A percentile compares a stretch with the other conserved stretches of the same genome.
These are phyloP conservation scores for Eueides isabella DNA, from an alignment of 1,140 invertebrate genomes.

Conservation along the genomic window DNA sequence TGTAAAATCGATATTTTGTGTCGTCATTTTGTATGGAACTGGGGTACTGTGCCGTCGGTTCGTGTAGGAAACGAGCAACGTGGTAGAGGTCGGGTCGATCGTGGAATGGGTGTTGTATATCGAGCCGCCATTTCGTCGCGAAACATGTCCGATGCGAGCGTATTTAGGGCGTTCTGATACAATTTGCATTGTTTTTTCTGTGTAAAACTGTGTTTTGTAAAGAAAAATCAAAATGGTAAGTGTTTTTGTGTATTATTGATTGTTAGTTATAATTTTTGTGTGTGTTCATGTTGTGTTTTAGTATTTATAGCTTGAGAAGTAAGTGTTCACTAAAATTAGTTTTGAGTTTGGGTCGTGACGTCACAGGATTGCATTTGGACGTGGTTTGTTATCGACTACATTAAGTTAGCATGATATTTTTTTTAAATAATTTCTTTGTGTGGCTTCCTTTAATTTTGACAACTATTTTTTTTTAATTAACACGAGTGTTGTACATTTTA, in stretches of 20 bases:
- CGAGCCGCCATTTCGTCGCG: conserved; percentile 72
- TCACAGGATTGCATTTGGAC: conserved; percentile 44
- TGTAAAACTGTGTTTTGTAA: conserved; percentile 51
- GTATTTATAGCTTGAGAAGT: conserved; percentile 20
- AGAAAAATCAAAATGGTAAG: conserved; percentile 61
- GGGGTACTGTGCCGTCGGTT: conserved; percentile 47
- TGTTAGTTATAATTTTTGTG: conserved; percentile 16
- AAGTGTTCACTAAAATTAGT: conserved; percentile 41
- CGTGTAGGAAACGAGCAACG: conserved; percentile 41
- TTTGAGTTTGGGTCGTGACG: conserved; percentile 48
- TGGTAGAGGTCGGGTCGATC: conserved; percentile 56
- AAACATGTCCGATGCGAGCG: conserved; percentile 69
- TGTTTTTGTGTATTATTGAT: conserved; percentile 37
- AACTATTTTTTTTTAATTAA: background rate
- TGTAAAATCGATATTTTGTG: conserved; percentile 64
- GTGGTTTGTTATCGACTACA: conserved; percentile 25
- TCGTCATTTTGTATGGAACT: conserved; percentile 29
- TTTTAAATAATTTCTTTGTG: background rate
- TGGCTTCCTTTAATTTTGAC: background rate
- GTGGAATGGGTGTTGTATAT: conserved; percentile 62
- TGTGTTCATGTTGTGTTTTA: conserved; percentile 8
- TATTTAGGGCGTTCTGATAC: conserved; percentile 71
- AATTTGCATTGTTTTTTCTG: conserved; percentile 65
- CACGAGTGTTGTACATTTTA: background rate
- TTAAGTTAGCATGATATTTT: conserved; percentile 18